These are phyloP conservation scores for Mythimna loreyi DNA, from an alignment of 2,888 invertebrate genomes.

Conservation along the genomic window DNA sequence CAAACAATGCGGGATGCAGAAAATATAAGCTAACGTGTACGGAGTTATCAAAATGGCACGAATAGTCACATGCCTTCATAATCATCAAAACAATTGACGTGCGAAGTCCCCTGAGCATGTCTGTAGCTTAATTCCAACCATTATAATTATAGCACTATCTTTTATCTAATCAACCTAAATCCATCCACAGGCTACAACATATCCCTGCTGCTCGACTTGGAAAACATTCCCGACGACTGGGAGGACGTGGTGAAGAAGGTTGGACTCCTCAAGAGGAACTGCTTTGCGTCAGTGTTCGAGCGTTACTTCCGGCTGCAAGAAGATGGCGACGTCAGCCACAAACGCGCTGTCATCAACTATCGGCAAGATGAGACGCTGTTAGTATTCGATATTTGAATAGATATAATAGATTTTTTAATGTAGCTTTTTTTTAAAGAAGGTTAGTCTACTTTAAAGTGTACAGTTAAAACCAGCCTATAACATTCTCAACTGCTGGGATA, in stretches of 20 bases:
- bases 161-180: background rate
- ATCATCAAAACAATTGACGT: background rate
- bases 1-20: background rate
- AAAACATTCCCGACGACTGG: constrained; percentile 97
- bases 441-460: no score
- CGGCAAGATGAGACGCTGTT: constrained; percentile 99
- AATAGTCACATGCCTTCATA: background rate
- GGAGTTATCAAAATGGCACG: background rate
- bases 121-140: background rate
- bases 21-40: background rate
- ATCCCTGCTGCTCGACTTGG: constrained; percentile 97
- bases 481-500: background rate
- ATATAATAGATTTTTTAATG: background rate
- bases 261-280: constrained; percentile 98
- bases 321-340: constrained; percentile 96
- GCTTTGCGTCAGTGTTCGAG: constrained; percentile 99
- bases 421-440: background rate
- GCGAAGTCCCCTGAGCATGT: background rate
- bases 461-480: no score
- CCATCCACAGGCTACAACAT: constrained; percentile 96
- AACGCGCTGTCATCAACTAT: constrained; percentile 99
- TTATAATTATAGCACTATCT: background rate
- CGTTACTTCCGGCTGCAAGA: constrained; percentile 99
- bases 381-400: constrained; percentile 74
- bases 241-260: constrained; percentile 97